Conservation (phyloP, 2,888 invertebrate species). For the Scaptomyza tumidula region DNA sequence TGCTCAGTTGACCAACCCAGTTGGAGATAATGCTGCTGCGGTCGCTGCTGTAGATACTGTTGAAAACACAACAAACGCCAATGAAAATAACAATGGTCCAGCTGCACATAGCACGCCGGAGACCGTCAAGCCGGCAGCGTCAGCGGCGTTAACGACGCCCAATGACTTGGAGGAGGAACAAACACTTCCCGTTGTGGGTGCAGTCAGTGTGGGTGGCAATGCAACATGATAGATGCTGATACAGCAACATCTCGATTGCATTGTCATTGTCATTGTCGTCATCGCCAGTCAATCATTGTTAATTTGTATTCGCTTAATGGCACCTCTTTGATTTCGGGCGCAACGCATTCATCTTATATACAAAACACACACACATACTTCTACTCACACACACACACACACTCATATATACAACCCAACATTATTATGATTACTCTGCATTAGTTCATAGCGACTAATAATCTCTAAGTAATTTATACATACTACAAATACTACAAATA, state of each 20-base stretch:
- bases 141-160: slow-evolving; percentile 28
- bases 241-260: slow-evolving; percentile 31
- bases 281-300: slow-evolving; percentile 67
- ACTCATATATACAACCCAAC: slow-evolving; percentile 24
- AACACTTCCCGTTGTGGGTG: slow-evolving; percentile 25
- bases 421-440: slow-evolving; percentile 55
- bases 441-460: slow-evolving; percentile 73
- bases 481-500: slow-evolving; percentile 36
- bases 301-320: slow-evolving; percentile 55
- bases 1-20: slow-evolving; percentile 29
- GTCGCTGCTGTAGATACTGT: slow-evolving; percentile 14
- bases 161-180: slow-evolving; percentile 57
- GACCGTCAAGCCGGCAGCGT: slow-evolving; percentile 27
- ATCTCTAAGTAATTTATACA: slow-evolving; percentile 76
- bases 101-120: slow-evolving; percentile 46
- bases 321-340: slow-evolving; percentile 42
- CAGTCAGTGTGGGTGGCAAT: slow-evolving; percentile 44
- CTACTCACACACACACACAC: slow-evolving; percentile 26
- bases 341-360: slow-evolving; percentile 32
- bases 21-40: slow-evolving; percentile 23
- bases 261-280: slow-evolving; percentile 28
- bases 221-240: slow-evolving; percentile 75
- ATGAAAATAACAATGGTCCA: slow-evolving; percentile 79
- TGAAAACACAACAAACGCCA: slow-evolving; percentile 40
- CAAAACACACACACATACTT: slow-evolving; percentile 28